phyloP scores from a whole-genome alignment of 2,113 vertebrate species.

The Poeciliopsis occidentalis region DNA sequence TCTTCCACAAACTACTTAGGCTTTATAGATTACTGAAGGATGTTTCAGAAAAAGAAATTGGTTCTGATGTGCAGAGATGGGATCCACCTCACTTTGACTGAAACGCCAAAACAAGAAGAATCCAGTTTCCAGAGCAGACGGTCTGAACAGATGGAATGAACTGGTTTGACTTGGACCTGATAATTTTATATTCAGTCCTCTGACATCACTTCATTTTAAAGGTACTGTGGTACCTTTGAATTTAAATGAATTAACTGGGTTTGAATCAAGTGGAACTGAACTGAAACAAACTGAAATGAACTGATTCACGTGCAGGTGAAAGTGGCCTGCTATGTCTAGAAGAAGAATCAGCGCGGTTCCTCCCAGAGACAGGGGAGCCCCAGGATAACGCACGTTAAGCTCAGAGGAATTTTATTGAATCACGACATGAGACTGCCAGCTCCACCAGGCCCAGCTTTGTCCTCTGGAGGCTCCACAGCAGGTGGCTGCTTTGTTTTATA shows the following conservation, averaged over 20 bases:
- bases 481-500: constrained; percentile 45
- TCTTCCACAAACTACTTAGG: neutral
- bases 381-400: constrained; percentile 34
- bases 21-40: neutral
- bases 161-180: neutral
- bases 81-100: too few relatives aligned
- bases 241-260: neutral
- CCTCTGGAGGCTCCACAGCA: constrained; percentile 51
- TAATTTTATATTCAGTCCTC: neutral
- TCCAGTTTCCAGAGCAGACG: neutral
- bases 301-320: constrained; percentile 12
- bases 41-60: neutral
- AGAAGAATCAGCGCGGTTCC: constrained; percentile 18
- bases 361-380: constrained; percentile 46
- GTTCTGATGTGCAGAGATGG: too few relatives aligned
- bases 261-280: too few relatives aligned
- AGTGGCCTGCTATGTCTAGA: constrained; percentile 18
- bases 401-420: constrained; percentile 64
- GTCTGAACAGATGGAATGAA: neutral
- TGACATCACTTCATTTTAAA: neutral
- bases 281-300: neutral
- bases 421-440: constrained; percentile 47
- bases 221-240: neutral
- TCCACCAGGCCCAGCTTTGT: constrained; percentile 42
- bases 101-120: neutral